Base-by-base conservation (phyloP, 2,797 vertebrate genomes). In the Microctenopoma lineatum region DNA sequence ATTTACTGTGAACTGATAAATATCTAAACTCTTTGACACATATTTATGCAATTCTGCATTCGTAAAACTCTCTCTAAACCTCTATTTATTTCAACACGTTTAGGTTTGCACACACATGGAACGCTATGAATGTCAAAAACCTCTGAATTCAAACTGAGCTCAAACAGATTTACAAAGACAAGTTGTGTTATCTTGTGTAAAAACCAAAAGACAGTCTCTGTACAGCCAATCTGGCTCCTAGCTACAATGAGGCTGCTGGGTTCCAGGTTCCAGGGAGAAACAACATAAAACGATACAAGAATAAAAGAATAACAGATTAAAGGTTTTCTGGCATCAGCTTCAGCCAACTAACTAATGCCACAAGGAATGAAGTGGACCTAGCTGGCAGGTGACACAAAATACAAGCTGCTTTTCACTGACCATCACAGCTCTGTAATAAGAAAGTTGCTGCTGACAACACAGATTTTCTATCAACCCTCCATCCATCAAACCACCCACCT, bases 291-390 rank as follows among this genome's bases (percentile, higher is more conserved):
- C 73, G 52, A 32, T 66, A 54, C 41, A 53, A 36, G 21, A 52
- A 56, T 29, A 44, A 11, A 62, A 41, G 59, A 70, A 62, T 10
- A 69, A 67, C 16, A 66, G 56, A 60, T 79, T 57, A 68, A 63
- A 59, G 27, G 73, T 64, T 65, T 70, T 21, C 26, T 61, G 59
- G 55, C 52, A 26, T 53, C 12, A 21, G 56, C 12, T 48, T 41
- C 15, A 7, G 18, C 41, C 79, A 78, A 76, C 76, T 75, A 73
- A 58, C 4, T 29, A 18, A 55, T 66, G 41, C 32, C 27, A 46
- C 64, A 72, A 44, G 64, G 56, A 39, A 7, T 32, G 34, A 14
- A 59, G 21, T n/a, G 55, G 54, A 18, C 60, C 21, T 7, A 18
- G 36, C 26, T 55, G 18, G 32, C 18, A 54, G 26, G 32, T 53